Evolutionary conservation across 2,797 vertebrate genomes (phyloP), one percentile per base, ranked within the genome.

Genomic region (Cirrhinus molitorella): DNA sequence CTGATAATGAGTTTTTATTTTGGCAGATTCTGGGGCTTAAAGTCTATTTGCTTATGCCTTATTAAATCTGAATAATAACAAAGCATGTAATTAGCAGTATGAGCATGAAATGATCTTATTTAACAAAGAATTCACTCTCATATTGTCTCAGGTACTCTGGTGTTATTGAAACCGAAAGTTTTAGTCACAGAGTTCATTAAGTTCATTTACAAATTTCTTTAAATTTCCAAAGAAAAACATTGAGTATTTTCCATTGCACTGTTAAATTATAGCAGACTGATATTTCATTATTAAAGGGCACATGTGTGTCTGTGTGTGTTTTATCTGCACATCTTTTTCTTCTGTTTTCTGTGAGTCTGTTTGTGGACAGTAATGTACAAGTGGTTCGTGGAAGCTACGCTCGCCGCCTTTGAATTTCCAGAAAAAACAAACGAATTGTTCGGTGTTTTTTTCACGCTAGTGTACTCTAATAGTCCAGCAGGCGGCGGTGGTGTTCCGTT

Each of bases 21-120:
- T 83, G 19, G 21, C n/a, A 31, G 25, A 63, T 63, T 49, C 43
- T 34, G 19, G 43, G 57, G 28, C 28, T 74, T 34, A 40, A 34
- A 19, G 17, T 45, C 61, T 83, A 34, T 83, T 83, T 83, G 65
- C 73, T 57, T 23, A 45, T 21, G 21, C 23, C 65, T 77, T 57
- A 83, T 76, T 77, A 77, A 83, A 83, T 83, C 40, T 14, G 73
- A 68, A 70, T 55, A 59, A 68, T 57, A 77, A 70, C 81, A 76
- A 55, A 70, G 61, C 81, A n/a, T 65, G 70, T 59, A 75, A 75
- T 75, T 43, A 83, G 47, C 65, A 74, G 34, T 23, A 81, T 21
- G 57, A 73, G 47, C 9, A 63, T 40, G 57, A 25, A 65, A 65
- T 51, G 51, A 74, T 49, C 25, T 72, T 28, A 28, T 65, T 74